Conservation (phyloP, 2,888 invertebrate species). For the Mesoligia furuncula region DNA sequence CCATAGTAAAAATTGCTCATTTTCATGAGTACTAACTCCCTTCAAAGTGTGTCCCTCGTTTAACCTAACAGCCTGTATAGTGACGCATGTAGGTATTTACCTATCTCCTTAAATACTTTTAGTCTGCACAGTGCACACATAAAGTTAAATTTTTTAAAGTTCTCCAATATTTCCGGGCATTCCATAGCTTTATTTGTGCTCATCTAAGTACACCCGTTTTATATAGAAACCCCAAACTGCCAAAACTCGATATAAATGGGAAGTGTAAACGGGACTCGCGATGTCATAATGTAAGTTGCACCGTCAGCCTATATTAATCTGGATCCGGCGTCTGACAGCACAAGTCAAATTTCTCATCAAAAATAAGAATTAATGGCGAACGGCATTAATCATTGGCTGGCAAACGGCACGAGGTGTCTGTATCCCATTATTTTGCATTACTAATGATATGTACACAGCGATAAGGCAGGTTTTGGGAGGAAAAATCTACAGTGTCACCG, state of each 20-base stretch:
- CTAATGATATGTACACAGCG: conserved; percentile 89
- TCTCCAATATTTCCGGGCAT: not conserved
- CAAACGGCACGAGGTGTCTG: conserved; percentile 90
- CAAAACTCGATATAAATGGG: conserved; percentile 58
- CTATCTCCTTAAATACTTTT: not conserved
- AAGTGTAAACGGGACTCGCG: conserved; percentile 68
- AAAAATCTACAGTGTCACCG: conserved; percentile 84
- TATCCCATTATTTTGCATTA: conserved; percentile 91
- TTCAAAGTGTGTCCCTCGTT: too few species aligned
- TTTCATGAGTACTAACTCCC: too few species aligned
- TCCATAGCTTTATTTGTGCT: not conserved
- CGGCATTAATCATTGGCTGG: conserved; percentile 89
- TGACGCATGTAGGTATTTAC: too few species aligned
- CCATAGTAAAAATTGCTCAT: too few species aligned
- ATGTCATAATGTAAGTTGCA: conserved; percentile 86
- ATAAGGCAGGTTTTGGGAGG: conserved; percentile 84
- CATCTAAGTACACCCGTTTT: conserved; percentile 2
- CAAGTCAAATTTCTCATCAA: conserved; percentile 91
- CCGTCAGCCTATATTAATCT: conserved; percentile 90
- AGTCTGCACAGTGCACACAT: not conserved
- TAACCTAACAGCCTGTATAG: too few species aligned
- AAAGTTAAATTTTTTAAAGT: not conserved
- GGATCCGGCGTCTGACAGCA: conserved; percentile 89
- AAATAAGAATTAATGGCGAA: conserved; percentile 90
- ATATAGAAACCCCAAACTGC: conserved; percentile 26